A percentile compares a stretch with the other conserved stretches of the same genome.
These are phyloP conservation scores for Darevskia mixta DNA, from an alignment of 2,797 vertebrate genomes.

Conservation along the genomic window DNA sequence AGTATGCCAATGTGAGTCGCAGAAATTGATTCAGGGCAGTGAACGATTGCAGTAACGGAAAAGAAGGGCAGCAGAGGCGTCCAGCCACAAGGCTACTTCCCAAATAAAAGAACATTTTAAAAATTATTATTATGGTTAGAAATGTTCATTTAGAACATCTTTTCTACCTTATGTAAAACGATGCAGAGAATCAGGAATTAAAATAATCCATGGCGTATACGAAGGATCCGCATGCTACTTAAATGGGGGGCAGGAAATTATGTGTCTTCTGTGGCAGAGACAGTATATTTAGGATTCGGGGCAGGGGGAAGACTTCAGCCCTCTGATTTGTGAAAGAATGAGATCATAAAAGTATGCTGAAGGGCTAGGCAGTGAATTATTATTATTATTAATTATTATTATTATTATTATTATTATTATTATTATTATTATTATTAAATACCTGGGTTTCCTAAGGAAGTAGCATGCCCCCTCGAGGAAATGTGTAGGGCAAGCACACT, in stretches of 20 bases:
- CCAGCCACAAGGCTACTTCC: slow-evolving; percentile 60
- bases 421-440: slow-evolving; percentile 33
- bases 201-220: fast-evolving
- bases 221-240: slow-evolving; percentile 8
- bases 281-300: slow-evolving; percentile 48
- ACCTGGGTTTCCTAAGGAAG: slow-evolving; percentile 62
- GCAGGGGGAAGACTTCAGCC: slow-evolving; percentile 48
- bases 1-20: slow-evolving; percentile 64
- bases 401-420: too few relatives aligned
- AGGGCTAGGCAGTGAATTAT: slow-evolving; percentile 52
- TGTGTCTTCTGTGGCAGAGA: slow-evolving; percentile 45
- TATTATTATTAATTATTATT: too few relatives aligned
- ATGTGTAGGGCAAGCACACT: slow-evolving; percentile 71
- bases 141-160: slow-evolving; percentile 35
- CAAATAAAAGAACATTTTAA: slow-evolving; percentile 16
- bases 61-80: slow-evolving; percentile 77
- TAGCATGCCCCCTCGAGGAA: slow-evolving; percentile 66
- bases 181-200: slow-evolving; percentile 10
- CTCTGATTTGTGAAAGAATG: slow-evolving; percentile 72
- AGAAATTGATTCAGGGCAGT: slow-evolving; percentile 78
- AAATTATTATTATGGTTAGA: slow-evolving; percentile 37
- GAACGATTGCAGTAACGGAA: slow-evolving; percentile 72
- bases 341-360: slow-evolving; percentile 66
- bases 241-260: neutral
- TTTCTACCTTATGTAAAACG: slow-evolving; percentile 40